Evolutionary conservation across 2,797 vertebrate genomes (phyloP).

Genomic region (Oreochromis mossambicus): DNA sequence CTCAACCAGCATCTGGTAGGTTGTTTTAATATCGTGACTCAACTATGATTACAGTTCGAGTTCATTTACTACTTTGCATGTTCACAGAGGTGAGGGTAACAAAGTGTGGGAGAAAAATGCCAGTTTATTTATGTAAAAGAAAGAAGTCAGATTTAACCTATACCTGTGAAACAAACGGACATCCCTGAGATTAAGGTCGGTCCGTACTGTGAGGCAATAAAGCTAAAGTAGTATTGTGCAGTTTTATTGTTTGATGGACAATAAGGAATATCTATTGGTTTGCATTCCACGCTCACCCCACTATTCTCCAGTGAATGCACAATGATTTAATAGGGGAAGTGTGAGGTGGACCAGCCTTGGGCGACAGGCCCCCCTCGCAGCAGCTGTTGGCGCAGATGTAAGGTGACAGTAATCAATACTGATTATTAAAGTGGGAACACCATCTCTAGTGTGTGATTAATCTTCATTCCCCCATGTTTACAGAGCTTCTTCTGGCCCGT

Average conservation of each 20-base stretch:
- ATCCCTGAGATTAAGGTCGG: background rate
- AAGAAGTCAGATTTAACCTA: background rate
- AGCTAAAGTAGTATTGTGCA: background rate
- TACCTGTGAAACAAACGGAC: background rate
- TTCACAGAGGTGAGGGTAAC: rapidly evolving
- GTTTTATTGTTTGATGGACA: constrained; percentile 27
- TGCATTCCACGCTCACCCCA: background rate
- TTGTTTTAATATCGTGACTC: background rate
- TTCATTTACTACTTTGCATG: background rate
- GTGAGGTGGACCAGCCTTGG: constrained; percentile 55
- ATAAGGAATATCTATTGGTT: constrained; percentile 38
- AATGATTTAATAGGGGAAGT: constrained; percentile 43
- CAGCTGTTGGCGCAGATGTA: constrained; percentile 76
- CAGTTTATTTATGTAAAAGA: background rate
- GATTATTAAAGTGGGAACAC: constrained; percentile 77
- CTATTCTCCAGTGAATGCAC: constrained; percentile 38
- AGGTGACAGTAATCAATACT: constrained; percentile 79
- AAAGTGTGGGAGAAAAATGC: background rate
- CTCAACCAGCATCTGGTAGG: background rate
- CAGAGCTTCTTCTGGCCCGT: constrained; percentile 59
- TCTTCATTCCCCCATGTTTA: constrained; percentile 77
- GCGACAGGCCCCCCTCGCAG: constrained; percentile 43
- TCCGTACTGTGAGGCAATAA: background rate
- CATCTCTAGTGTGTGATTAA: constrained; percentile 75
- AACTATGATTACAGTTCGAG: background rate